Base-by-base conservation (phyloP, 2,797 vertebrate genomes). In the Salarias fasciatus region DNA sequence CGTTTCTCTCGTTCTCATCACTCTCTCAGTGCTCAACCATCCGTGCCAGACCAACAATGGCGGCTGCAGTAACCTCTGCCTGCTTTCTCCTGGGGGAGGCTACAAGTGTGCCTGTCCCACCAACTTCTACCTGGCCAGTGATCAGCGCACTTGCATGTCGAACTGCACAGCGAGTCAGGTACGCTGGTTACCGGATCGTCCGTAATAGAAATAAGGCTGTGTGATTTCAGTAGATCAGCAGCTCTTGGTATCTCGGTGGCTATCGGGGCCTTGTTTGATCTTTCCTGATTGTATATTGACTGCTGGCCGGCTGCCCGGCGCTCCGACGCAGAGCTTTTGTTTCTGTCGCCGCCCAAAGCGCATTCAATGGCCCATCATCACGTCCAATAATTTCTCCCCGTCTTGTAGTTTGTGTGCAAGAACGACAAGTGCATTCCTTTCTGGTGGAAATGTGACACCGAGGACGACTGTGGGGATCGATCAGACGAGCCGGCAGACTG, bases 351-450 rank as follows among this genome's bases (percentile, higher is more conserved):
- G 0, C 3, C 24, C 3, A 2, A 55, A 31, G 40, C 18, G 18
- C 18, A 24, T 24, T 50, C 9, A 45, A 24, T 29, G 41, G 18
- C 12, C 18, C 8, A 8, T 66, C 52, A 59, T 47, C 43, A 13
- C 4, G 49, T 4, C 70, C 33, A 53, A 71, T 59, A 2, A 41
- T 72, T 31, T 66, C 10, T 24, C 46, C 47, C 13, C 38, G 2
- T 3, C 11, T 33, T 9, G 49, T 10, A 99, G 97, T 99, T 98
- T 79, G 97, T 99, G 50, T 99, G 97, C 84, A 98, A 98, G 93
- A 99, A 99, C 0, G 97, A 99, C 92, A 99, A 99, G 77, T 99
- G 97, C 90, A 99, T 99, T 91, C 97, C 97, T 70, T 99, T 99
- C 94, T 99, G 97, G 97, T 99, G 97, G 97, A 99, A 97, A 86